Evolutionary conservation across 2,888 invertebrate species (phyloP).

Genomic region (Tortrix viridana): DNA sequence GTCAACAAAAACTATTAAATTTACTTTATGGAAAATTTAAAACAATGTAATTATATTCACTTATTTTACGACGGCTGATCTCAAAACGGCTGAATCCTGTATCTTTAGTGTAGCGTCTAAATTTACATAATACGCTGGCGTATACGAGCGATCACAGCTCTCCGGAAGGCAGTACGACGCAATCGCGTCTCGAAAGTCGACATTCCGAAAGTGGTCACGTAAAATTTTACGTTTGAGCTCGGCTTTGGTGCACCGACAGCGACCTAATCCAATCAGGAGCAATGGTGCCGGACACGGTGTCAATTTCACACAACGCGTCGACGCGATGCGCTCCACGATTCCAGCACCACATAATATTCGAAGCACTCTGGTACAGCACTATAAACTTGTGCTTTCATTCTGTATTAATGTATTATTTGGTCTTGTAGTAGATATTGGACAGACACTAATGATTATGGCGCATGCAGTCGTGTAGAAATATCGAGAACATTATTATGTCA

Average conservation of each 20-base stretch:
- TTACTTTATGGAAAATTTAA: too few species aligned
- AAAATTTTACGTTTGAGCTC: slow-evolving; percentile 82
- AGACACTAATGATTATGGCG: too few species aligned
- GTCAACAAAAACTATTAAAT: too few species aligned
- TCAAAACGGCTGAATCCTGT: slow-evolving; percentile 26
- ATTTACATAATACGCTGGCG: slow-evolving; percentile 73
- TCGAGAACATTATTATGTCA: too few species aligned
- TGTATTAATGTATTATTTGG: too few species aligned
- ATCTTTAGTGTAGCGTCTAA: slow-evolving; percentile 58
- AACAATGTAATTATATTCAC: slow-evolving; percentile 20
- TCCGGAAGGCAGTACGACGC: slow-evolving; percentile 61
- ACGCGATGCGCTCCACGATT: slow-evolving; percentile 31
- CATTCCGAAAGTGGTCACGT: slow-evolving; percentile 81
- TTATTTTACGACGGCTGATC: slow-evolving; percentile 16
- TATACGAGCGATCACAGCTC: slow-evolving; percentile 64
- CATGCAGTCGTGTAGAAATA: too few species aligned
- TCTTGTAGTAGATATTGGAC: too few species aligned
- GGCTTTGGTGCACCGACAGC: slow-evolving; percentile 71
- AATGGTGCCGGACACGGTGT: slow-evolving; percentile 74
- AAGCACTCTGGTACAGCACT: neutral
- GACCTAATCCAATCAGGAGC: slow-evolving; percentile 81
- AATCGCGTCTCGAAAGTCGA: slow-evolving; percentile 71
- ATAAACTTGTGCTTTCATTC: too few species aligned
- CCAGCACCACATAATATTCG: slow-evolving; percentile 29
- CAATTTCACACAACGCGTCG: slow-evolving; percentile 68